These are phyloP conservation scores for Beris morrisii DNA, from an alignment of 2,888 invertebrate genomes.

Conservation along the genomic window DNA sequence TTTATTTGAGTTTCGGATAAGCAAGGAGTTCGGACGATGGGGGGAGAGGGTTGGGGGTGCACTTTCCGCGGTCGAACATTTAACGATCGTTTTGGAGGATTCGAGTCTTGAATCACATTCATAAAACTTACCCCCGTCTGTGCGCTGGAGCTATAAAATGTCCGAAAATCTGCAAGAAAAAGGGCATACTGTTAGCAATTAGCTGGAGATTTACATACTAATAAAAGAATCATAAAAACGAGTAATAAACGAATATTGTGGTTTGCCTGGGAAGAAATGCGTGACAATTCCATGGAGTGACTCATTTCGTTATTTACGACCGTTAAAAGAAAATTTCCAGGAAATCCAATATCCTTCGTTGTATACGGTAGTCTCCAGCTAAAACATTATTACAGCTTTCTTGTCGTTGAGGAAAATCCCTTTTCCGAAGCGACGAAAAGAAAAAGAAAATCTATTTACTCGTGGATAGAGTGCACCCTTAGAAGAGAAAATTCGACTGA, in stretches of 20 bases:
- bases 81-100: not conserved
- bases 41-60: too few species aligned
- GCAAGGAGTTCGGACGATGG: too few species aligned
- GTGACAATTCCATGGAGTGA: not conserved
- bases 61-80: not conserved
- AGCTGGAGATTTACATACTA: constrained; percentile 9
- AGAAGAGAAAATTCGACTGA: too few species aligned
- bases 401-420: not conserved
- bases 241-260: not conserved
- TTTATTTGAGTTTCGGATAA: too few species aligned
- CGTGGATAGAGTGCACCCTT: too few species aligned
- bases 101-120: too few species aligned
- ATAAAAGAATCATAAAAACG: not conserved
- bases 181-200: not conserved
- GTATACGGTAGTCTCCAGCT: too few species aligned
- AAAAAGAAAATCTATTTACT: not conserved
- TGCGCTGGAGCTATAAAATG: too few species aligned
- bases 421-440: not conserved
- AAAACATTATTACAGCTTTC: not conserved
- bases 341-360: too few species aligned
- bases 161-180: not conserved
- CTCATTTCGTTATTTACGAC: too few species aligned
- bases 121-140: too few species aligned
- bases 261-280: not conserved
- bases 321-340: too few species aligned